phyloP scores from a whole-genome alignment of 2,797 vertebrate species.

The Phoxinus dragarum region DNA sequence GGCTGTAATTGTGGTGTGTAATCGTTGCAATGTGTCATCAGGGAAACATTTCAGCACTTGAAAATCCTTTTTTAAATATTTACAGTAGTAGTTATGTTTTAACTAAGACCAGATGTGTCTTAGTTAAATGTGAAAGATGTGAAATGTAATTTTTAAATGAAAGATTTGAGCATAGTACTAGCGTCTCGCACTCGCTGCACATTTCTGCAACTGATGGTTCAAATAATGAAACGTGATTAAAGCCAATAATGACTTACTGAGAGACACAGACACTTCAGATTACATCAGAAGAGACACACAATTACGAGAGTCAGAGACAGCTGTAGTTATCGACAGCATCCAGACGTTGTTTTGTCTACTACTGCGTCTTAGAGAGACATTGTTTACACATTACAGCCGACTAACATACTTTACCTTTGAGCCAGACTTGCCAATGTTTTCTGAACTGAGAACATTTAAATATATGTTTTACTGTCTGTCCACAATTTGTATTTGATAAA shows the following conservation, averaged over 20 bases:
- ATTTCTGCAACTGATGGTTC: not conserved
- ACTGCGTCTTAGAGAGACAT: not conserved
- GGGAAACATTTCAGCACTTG: not conserved
- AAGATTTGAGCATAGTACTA: not conserved
- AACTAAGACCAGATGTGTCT: slow-evolving; percentile 22
- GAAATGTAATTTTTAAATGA: not conserved
- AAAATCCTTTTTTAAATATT: slow-evolving; percentile 35
- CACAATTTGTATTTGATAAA: not conserved
- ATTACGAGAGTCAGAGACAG: slow-evolving; percentile 16
- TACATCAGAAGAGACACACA: slow-evolving; percentile 19
- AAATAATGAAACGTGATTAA: not conserved
- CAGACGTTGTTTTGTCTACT: slow-evolving; percentile 12
- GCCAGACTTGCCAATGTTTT: not conserved
- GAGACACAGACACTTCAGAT: not conserved
- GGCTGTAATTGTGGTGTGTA: slow-evolving; percentile 13
- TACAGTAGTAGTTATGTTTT: slow-evolving; percentile 1
- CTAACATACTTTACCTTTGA: not conserved
- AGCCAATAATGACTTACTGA: not conserved
- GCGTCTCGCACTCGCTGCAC: not conserved
- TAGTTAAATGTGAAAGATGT: no score
- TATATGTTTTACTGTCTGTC: not conserved
- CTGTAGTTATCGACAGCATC: slow-evolving; percentile 9
- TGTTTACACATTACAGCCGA: not conserved
- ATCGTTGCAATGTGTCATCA: slow-evolving; percentile 6
- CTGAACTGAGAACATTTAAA: not conserved